Evolutionary conservation across 2,113 vertebrate species (phyloP).

Genomic region (Gymnogyps californianus): DNA sequence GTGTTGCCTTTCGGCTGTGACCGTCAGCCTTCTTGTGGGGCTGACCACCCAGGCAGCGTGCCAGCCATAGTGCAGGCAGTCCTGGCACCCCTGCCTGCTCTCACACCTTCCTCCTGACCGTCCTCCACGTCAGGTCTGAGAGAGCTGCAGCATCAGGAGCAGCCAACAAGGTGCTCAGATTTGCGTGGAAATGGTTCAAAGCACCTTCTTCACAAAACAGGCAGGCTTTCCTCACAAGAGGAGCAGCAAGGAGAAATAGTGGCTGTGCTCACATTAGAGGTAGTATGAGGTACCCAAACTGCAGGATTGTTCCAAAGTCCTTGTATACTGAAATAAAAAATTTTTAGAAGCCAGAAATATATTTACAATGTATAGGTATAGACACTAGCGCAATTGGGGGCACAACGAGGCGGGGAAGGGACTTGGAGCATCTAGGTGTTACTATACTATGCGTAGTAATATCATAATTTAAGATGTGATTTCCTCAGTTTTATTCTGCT

Average conservation of each 20-base stretch:
- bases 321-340: background rate
- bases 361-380: background rate
- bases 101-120: background rate
- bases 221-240: background rate
- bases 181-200: background rate
- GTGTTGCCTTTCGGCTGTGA: background rate
- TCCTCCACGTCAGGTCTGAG: fast-evolving
- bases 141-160: background rate
- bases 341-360: background rate
- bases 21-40: fast-evolving
- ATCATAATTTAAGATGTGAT: background rate
- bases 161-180: background rate
- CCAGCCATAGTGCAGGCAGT: background rate
- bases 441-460: background rate
- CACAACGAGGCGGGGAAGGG: fast-evolving
- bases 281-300: background rate
- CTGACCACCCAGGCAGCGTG: fast-evolving
- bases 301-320: background rate
- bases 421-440: background rate
- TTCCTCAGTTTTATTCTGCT: slow-evolving; percentile 14
- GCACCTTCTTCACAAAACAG: background rate
- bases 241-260: background rate
- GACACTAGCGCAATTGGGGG: fast-evolving
- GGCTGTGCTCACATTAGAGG: background rate
- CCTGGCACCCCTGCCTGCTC: background rate